Evolutionary conservation across 2,888 invertebrate genomes (phyloP).

Genomic region (Meiosimyza decipiens): DNA sequence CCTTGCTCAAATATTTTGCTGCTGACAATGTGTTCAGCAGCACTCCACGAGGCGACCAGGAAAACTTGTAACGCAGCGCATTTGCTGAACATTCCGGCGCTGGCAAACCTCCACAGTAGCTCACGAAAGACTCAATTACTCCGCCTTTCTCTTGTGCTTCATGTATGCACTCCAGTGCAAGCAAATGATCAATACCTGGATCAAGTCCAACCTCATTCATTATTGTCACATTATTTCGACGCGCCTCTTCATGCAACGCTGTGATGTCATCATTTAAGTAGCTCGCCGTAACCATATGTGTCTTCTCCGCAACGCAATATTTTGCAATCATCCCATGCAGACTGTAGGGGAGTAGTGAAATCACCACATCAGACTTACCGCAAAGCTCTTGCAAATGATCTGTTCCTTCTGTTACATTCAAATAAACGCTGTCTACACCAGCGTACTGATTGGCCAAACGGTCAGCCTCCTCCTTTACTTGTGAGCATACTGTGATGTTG

Average conservation of each 20-base stretch:
- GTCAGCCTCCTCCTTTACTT: slow-evolving; percentile 90
- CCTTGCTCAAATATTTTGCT: slow-evolving; percentile 87
- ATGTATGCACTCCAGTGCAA: slow-evolving; percentile 97
- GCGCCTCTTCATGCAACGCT: slow-evolving; percentile 84
- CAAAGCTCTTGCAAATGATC: slow-evolving; percentile 78
- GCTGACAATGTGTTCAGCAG: slow-evolving; percentile 89
- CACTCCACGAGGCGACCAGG: slow-evolving; percentile 96
- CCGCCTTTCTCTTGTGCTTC: slow-evolving; percentile 90
- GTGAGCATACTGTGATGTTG: slow-evolving; percentile 88
- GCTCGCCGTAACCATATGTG: slow-evolving; percentile 96
- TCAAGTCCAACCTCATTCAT: slow-evolving; percentile 98
- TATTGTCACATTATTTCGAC: slow-evolving; percentile 89
- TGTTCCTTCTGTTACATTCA: slow-evolving; percentile 82
- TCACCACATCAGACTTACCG: slow-evolving; percentile 78
- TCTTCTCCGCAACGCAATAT: slow-evolving; percentile 85
- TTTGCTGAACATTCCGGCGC: slow-evolving; percentile 97
- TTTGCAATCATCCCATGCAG: slow-evolving; percentile 88
- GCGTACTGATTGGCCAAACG: slow-evolving; percentile 80
- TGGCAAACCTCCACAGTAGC: slow-evolving; percentile 97
- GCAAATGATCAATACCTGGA: slow-evolving; percentile 97
- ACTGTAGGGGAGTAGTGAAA: slow-evolving; percentile 91
- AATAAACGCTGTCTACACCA: slow-evolving; percentile 81
- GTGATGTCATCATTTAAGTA: slow-evolving; percentile 89
- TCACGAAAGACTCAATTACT: slow-evolving; percentile 92
- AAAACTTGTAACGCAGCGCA: slow-evolving; percentile 90